Percentiles rank a stretch among this genome's conserved stretches.
phyloP scores from a whole-genome alignment of 2,113 vertebrate genomes.

The Actenoides lindsayi region DNA sequence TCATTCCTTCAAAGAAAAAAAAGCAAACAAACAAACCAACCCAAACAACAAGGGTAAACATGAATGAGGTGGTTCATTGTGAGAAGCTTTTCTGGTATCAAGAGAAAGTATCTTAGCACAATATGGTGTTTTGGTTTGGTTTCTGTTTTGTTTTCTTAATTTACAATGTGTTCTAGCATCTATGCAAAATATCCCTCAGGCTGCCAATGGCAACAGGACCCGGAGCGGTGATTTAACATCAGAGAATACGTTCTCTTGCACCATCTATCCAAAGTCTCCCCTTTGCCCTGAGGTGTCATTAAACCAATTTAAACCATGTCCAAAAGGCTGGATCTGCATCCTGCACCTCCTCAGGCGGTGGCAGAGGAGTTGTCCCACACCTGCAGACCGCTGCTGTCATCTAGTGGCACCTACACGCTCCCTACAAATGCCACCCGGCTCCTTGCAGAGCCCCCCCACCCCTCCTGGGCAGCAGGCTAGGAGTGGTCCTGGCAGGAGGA shows the following conservation, averaged over 20 bases:
- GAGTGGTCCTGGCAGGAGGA: neutral
- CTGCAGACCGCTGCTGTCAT: neutral
- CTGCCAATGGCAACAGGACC: constrained; percentile 24
- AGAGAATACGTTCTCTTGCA: neutral
- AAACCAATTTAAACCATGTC: neutral
- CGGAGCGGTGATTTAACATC: neutral
- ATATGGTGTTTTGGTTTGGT: constrained; percentile 35
- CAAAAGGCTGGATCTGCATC: neutral
- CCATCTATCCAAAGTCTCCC: neutral
- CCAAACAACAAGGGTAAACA: neutral
- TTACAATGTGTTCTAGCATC: neutral
- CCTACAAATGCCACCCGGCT: neutral
- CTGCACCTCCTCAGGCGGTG: neutral
- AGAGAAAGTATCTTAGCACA: neutral
- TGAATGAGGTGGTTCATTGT: neutral
- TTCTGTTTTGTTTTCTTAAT: constrained; percentile 39
- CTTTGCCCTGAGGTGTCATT: neutral
- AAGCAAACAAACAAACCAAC: neutral
- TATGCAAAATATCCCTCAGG: neutral
- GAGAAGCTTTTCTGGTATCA: neutral
- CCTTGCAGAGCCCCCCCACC: neutral
- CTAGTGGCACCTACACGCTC: neutral
- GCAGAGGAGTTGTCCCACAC: neutral
- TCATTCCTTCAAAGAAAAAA: neutral
- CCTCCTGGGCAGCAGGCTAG: rapidly evolving